Base-by-base conservation (phyloP, 2,797 vertebrate species). In the Diplodus sargus region DNA sequence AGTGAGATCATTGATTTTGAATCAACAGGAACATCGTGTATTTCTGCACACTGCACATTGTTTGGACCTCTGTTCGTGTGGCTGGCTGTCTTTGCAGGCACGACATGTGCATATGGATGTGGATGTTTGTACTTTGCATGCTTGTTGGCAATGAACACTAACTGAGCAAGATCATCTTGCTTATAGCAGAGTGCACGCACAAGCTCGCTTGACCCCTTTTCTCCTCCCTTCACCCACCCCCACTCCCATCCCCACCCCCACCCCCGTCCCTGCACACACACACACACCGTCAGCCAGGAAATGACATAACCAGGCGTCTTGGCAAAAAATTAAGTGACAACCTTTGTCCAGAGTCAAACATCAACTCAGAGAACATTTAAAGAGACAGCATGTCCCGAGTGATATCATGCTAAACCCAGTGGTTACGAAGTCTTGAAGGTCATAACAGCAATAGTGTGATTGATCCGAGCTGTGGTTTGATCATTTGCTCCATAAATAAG, bases 281-380 rank as follows among this genome's bases (percentile, higher is more conserved):
- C 52, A 25, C 53, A 66, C 85, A 87, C 78, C 56, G 51, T 76
- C 74, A 85, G 88, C 87, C 91, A 92, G 90, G 91, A 93, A 91
- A 86, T 93, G 89, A 94, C 89, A 93, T 93, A 87, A 92, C 76
- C 65, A 73, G 73, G 78, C 77, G 30, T 84, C 82, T 89, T 84
- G 79, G 87, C 82, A 87, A 89, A 89, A 39, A 89, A 87, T 68
- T 66, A 84, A 85, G 84, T 79, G 73, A 83, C 85, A 91, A 88
- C 87, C 88, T 91, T 92, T 90, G 88, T 82, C 87, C 87, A 76
- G 78, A 83, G 75, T 89, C 79, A 88, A 87, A 89, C 81, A 76
- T 76, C 59, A 70, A 79, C 70, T 78, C 22, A 73, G 69, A 78
- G 74, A 86, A 89, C 77, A 89, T 90, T 90, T 89, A 91, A 92